phyloP scores from a whole-genome alignment of 2,888 invertebrate genomes.

The Leptogaster cylindrica region DNA sequence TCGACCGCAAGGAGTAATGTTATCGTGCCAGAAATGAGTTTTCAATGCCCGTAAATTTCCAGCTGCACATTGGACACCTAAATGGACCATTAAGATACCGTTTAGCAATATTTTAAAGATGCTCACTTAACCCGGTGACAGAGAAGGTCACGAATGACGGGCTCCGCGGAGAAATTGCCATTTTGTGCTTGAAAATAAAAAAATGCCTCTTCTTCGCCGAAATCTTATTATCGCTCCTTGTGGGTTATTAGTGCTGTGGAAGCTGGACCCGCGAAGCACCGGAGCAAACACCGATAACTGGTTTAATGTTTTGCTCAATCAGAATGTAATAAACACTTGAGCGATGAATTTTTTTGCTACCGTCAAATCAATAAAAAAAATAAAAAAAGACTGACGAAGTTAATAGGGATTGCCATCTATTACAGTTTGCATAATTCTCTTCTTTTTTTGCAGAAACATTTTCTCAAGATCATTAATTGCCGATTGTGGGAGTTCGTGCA shows the following conservation, averaged over 20 bases:
- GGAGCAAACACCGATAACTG: slow-evolving; percentile 34
- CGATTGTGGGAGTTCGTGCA: too few species aligned
- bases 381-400: too few species aligned
- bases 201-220: slow-evolving; percentile 5
- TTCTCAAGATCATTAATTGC: too few species aligned
- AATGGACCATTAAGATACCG: slow-evolving; percentile 42
- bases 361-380: too few species aligned
- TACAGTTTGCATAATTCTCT: too few species aligned
- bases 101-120: slow-evolving; percentile 40
- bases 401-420: too few species aligned
- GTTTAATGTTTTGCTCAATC: slow-evolving; percentile 37
- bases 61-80: slow-evolving; percentile 38
- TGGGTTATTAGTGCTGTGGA: slow-evolving; percentile 25
- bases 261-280: neutral
- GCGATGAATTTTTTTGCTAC: too few species aligned
- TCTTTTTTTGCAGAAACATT: too few species aligned
- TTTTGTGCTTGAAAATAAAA: neutral
- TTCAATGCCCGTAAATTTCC: slow-evolving; percentile 42
- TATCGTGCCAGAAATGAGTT: slow-evolving; percentile 35
- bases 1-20: slow-evolving; percentile 23
- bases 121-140: slow-evolving; percentile 40
- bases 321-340: slow-evolving; percentile 33
- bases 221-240: slow-evolving; percentile 26
- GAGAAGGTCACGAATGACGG: slow-evolving; percentile 40
- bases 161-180: slow-evolving; percentile 29